Evolutionary conservation across 2,888 invertebrate species (phyloP), one percentile per base, ranked within the genome.

Genomic region (Eupithecia insigniata): DNA sequence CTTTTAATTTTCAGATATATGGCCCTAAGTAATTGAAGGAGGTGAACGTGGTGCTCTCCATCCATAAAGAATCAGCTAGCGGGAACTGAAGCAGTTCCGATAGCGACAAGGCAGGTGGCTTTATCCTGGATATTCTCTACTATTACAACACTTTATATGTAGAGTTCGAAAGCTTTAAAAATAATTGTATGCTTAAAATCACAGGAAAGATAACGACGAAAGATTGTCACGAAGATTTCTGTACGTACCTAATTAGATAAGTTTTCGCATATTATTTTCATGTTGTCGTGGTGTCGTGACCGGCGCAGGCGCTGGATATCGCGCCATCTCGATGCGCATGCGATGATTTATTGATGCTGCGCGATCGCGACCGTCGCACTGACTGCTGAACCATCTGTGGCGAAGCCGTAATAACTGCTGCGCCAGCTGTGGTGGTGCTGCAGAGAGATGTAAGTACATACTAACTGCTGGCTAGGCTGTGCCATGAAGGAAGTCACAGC

Each of bases 241-340:
- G 55, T 55, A 10, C 2, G 46, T 6, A 46, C 32, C 28, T 76
- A 72, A 76, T 73, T 73, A 71, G 73, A 70, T 72, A 43, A 64
- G 62, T 39, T 64, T 26, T 51, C 65, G 73, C 66, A 73, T 75
- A 70, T 64, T 36, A 64, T 73, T 76, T 74, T 74, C 28, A 75
- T 71, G 69, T 73, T 66, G 66, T 66, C 64, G 69, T 32, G 60
- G 69, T 43, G 72, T 72, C 77, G 74, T 72, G 76, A 74, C 74
- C 72, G 76, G 73, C 70, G 67, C 28, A 46, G 62, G 71, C 64
- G 64, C 64, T 26, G 62, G 10, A 5, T 75, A 77, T 76, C 74
- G 67, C 36, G 73, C 78, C 73, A 73, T 75, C 75, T 75, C 71
- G 71, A 71, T 74, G 76, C 76, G 74, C 71, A 16, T 61, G 69